phyloP scores from a whole-genome alignment of 1,140 invertebrate genomes.

The Drosophila tsacasi region DNA sequence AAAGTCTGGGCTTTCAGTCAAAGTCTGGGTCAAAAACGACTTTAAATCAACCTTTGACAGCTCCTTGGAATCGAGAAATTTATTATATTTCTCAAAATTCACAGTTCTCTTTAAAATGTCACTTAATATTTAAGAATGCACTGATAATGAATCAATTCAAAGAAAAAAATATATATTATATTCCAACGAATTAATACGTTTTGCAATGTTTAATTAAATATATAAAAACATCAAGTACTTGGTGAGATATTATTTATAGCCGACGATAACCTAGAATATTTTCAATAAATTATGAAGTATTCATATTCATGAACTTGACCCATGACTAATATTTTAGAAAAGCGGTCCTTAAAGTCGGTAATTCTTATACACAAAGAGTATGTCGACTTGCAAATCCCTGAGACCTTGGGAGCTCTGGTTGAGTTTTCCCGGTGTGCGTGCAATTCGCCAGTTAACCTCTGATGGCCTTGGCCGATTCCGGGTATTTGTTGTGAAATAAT shows the following conservation, averaged over 20 bases:
- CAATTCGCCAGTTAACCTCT: slow-evolving; percentile 62
- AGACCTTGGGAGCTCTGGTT: slow-evolving; percentile 3
- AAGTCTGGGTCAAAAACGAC: slow-evolving; percentile 11
- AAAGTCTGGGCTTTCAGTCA: slow-evolving; percentile 4
- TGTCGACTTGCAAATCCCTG: slow-evolving; percentile 17
- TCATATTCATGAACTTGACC: no score
- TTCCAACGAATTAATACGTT: background rate
- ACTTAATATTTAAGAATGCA: background rate
- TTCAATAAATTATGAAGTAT: background rate
- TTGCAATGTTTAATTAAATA: background rate
- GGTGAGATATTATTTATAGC: background rate
- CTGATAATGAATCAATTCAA: background rate
- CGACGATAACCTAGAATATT: background rate
- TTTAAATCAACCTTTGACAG: background rate
- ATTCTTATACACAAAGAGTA: background rate
- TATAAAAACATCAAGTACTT: background rate
- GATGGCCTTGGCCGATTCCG: slow-evolving; percentile 67
- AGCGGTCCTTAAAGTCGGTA: background rate
- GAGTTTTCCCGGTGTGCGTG: slow-evolving; percentile 54
- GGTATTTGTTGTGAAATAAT: slow-evolving; percentile 64
- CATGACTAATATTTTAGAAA: background rate
- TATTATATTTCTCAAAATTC: background rate
- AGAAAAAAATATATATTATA: background rate
- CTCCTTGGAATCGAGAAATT: slow-evolving; percentile 5
- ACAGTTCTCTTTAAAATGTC: background rate